These are phyloP conservation scores for Butorides virescens DNA, from an alignment of 2,113 vertebrate species.

Conservation along the genomic window DNA sequence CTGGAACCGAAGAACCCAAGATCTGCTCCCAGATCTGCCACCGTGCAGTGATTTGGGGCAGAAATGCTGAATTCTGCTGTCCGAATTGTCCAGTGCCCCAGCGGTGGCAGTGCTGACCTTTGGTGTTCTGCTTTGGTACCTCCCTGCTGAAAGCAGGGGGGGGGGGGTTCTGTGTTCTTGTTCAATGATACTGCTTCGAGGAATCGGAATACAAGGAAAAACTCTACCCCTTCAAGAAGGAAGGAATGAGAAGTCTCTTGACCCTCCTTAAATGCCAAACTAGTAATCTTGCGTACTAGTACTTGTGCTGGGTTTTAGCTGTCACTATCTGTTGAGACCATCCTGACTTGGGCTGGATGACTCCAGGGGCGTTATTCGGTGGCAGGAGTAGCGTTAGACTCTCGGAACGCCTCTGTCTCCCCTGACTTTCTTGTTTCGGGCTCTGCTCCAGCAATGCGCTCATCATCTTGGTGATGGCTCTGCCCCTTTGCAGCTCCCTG, in stretches of 20 bases:
- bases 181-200: background rate
- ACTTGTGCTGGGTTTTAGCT: background rate
- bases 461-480: background rate
- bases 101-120: background rate
- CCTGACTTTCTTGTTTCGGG: background rate
- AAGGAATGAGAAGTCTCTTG: background rate
- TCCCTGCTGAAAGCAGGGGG: accelerated
- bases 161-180: accelerated
- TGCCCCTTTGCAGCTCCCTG: background rate
- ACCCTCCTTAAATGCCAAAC: background rate
- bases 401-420: background rate
- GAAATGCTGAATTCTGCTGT: background rate
- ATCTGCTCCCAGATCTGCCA: background rate
- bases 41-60: background rate
- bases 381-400: background rate
- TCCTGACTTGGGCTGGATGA: background rate
- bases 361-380: background rate
- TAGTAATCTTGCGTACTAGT: background rate
- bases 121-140: background rate
- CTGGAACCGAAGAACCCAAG: background rate
- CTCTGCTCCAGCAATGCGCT: background rate
- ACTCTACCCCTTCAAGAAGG: accelerated
- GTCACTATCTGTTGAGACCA: background rate
- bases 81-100: accelerated
- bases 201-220: background rate